These are phyloP conservation scores for Harmothoe impar DNA, from an alignment of 2,888 invertebrate genomes.

Conservation along the genomic window DNA sequence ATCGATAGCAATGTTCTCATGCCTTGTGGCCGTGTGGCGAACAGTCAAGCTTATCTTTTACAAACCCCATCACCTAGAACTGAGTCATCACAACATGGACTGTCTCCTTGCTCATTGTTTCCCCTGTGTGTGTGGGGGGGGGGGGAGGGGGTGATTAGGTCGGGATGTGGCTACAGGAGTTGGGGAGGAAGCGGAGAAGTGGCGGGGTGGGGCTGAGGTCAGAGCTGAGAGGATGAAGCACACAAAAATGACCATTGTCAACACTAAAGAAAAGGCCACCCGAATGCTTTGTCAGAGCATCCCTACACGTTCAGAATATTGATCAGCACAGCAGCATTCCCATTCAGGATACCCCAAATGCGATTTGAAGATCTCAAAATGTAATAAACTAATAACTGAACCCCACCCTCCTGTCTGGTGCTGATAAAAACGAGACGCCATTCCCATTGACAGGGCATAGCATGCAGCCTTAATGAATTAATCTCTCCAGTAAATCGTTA, in stretches of 20 bases:
- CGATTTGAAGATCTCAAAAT: conserved; percentile 35
- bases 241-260: conserved; percentile 37
- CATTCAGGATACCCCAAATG: conserved; percentile 1
- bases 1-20: conserved; percentile 45
- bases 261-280: neutral
- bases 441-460: neutral
- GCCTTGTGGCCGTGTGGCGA: conserved; percentile 32
- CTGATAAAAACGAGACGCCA: neutral
- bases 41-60: conserved; percentile 29
- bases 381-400: conserved; percentile 26
- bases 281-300: neutral
- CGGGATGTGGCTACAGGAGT: neutral
- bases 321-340: neutral
- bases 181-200: neutral
- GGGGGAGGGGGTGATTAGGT: neutral
- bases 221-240: neutral
- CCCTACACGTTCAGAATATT: neutral
- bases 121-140: neutral
- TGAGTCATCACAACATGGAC: conserved; percentile 43
- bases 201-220: neutral
- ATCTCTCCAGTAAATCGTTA: neutral
- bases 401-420: neutral
- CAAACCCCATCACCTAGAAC: conserved; percentile 21
- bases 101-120: conserved; percentile 38
- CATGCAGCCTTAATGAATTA: conserved; percentile 15